phyloP scores from a whole-genome alignment of 2,797 vertebrate species.

The Okamejei kenojei region DNA sequence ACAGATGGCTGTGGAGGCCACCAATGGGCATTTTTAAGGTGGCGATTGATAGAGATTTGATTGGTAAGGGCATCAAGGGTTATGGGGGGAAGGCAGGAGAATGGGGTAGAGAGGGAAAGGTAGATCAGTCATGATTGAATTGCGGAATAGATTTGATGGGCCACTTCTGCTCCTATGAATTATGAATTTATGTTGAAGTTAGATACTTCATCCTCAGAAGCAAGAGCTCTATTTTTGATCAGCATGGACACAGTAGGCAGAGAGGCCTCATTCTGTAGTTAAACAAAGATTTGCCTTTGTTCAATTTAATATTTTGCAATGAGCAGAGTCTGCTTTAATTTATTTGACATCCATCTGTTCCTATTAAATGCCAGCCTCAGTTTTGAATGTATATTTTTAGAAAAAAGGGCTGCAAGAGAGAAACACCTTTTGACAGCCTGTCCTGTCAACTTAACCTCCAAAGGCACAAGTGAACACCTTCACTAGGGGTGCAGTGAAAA shows the following conservation, averaged over 20 bases:
- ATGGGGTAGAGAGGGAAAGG: no score
- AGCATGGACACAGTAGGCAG: no score
- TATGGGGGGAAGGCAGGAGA: no score
- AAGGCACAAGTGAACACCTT: not conserved
- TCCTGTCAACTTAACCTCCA: not conserved
- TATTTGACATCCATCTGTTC: not conserved
- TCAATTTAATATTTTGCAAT: not conserved
- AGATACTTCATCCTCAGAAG: not conserved
- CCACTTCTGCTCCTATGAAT: no score
- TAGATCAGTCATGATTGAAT: no score
- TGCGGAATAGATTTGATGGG: no score
- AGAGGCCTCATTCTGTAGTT: not conserved
- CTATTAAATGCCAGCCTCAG: not conserved
- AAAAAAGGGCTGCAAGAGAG: not conserved
- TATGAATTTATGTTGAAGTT: not conserved
- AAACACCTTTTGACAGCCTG: not conserved
- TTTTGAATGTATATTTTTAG: conserved; percentile 1
- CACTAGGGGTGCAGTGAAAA: not conserved
- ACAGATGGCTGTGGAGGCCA: no score
- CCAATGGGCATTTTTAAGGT: no score
- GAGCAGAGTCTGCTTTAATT: not conserved
- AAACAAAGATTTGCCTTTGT: not conserved
- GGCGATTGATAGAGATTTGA: no score
- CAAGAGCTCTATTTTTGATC: not conserved
- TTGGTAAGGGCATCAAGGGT: no score